Evolutionary conservation across 2,113 vertebrate genomes (phyloP), one percentile per base, ranked within the genome.

Genomic region (Antechinus stuartii): DNA sequence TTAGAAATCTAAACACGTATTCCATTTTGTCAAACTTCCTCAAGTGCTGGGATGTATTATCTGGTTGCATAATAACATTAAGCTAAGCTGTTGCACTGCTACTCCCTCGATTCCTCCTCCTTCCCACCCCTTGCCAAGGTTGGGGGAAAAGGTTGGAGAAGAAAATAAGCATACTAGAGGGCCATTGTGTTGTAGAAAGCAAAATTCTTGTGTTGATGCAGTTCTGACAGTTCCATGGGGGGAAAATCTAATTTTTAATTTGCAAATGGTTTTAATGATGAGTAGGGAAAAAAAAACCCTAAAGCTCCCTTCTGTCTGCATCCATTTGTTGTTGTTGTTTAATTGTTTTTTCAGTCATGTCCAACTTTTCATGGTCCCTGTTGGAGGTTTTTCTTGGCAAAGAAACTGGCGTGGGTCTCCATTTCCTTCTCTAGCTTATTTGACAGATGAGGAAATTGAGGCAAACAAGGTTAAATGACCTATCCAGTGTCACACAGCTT

Each of bases 1-100:
- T 97, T 95, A 97, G 97, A 97, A 98, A 98, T 97, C 96, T 98
- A 98, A 98, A 98, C 95, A 98, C 89, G 47, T 94, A 96, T 97
- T 98, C 94, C 94, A 94, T 96, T 97, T 97, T 98, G 98, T 98
- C 98, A 98, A 96, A 97, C 96, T 98, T 98, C 97, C 97, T 94
- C 57, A 97, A 98, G 96, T 96, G 92, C 97, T 97, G 98, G 98
- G 96, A 96, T 97, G 52, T 96, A 91, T 98, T 98, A 96, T 14
- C 55, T n/a, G 95, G 97, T 96, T 97, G 95, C 94, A 92, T 94
- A 95, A 97, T 93, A 92, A 97, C 95, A 93, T 90, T 95, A 91
- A 89, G 95, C 95, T 97, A 94, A 95, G 54, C 2, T 50, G 26
- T 92, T 30, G 1, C 0, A 0, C 61, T 25, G 91, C 42, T 50